Conservation (phyloP, 2,113 vertebrate genomes). For the Bubalus kerabau region DNA sequence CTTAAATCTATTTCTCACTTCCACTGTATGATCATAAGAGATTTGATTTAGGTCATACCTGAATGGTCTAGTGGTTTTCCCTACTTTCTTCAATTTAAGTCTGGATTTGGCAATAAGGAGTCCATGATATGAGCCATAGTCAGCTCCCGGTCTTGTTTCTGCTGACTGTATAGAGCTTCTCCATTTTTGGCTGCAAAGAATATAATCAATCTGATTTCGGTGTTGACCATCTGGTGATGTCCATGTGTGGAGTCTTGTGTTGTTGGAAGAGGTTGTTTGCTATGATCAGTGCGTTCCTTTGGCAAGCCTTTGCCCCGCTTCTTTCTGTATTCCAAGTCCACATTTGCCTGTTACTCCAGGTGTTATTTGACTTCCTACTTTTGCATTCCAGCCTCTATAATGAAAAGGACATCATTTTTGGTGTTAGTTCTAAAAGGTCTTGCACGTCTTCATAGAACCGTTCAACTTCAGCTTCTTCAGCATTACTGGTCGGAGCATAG, state of each 20-base stretch:
- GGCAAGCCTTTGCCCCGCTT: background rate
- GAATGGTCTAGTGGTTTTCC: background rate
- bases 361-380: background rate
- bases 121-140: background rate
- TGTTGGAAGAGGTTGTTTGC: background rate
- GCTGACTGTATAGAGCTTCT: background rate
- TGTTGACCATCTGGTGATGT: background rate
- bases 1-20: background rate
- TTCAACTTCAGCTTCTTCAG: background rate
- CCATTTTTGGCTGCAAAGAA: background rate
- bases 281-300: background rate
- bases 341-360: background rate
- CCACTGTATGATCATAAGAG: background rate
- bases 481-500: rapidly evolving
- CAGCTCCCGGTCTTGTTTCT: background rate
- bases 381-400: background rate
- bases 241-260: background rate
- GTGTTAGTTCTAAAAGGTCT: background rate
- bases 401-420: background rate
- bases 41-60: background rate
- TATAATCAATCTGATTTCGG: rapidly evolving
- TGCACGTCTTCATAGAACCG: background rate
- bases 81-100: background rate
- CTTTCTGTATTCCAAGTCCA: background rate
- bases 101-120: background rate